Evolutionary conservation across 2,113 vertebrate species (phyloP).

Genomic region (Psammodynastes pulverulentus): DNA sequence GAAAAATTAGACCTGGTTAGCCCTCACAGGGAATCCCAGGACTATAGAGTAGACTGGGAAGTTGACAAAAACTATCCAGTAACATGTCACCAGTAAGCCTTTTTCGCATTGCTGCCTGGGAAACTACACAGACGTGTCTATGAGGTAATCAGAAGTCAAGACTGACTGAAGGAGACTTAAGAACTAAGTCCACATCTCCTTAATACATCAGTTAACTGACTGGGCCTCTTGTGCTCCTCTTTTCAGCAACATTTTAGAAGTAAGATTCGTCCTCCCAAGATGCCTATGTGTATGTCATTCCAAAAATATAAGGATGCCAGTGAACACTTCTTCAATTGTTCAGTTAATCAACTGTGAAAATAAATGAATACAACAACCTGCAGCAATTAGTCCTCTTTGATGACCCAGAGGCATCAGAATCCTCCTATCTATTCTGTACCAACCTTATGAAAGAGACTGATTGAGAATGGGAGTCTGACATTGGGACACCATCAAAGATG

Average conservation of each 20-base stretch:
- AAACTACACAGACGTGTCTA: not conserved
- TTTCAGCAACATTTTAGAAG: not conserved
- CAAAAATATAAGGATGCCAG: not conserved
- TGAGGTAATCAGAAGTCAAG: not conserved
- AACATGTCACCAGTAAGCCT: not conserved
- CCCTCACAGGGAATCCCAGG: not conserved
- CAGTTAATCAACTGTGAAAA: not conserved
- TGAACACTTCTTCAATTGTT: not conserved
- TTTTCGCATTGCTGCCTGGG: not conserved
- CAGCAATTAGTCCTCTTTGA: not conserved
- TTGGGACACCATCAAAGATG: not conserved
- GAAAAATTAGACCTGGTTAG: not conserved
- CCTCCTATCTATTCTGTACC: not conserved
- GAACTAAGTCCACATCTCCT: not conserved
- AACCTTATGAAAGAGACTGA: not conserved
- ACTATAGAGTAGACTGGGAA: not conserved
- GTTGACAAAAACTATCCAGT: not conserved
- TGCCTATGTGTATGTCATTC: not conserved
- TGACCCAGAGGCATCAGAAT: not conserved
- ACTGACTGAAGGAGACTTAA: not conserved
- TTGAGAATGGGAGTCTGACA: not conserved
- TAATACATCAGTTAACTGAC: not conserved
- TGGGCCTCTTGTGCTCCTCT: not conserved
- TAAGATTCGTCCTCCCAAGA: not conserved
- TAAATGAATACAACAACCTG: not conserved